These are phyloP conservation scores for Drosophila algonquin DNA, from an alignment of 2,888 invertebrate genomes.

Conservation along the genomic window DNA sequence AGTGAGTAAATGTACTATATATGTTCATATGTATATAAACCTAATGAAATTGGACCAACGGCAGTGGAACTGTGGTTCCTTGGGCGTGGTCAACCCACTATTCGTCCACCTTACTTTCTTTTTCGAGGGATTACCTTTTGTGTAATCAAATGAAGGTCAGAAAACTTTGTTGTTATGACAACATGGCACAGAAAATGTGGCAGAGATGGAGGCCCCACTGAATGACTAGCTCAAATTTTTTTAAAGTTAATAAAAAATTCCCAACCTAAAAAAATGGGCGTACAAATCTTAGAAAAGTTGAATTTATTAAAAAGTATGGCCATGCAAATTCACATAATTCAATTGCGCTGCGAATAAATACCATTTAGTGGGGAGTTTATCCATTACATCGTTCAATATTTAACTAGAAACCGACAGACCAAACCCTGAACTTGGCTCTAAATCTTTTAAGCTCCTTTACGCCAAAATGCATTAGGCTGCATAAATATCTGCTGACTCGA, in stretches of 20 bases:
- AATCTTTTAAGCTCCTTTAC: constrained; percentile 45
- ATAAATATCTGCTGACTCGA: constrained; percentile 58
- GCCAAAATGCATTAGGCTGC: constrained; percentile 56
- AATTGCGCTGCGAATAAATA: constrained; percentile 3
- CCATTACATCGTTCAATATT: constrained; percentile 52
- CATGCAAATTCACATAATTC: too few relatives aligned
- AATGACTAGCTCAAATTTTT: background rate
- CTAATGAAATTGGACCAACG: constrained; percentile 59
- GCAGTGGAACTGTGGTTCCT: constrained; percentile 59
- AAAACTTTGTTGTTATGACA: too few relatives aligned
- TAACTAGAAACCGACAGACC: constrained; percentile 16
- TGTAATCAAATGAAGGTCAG: background rate
- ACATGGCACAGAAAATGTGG: background rate
- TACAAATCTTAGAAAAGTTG: background rate
- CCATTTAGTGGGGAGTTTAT: constrained; percentile 16
- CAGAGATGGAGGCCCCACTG: background rate
- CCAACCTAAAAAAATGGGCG: background rate
- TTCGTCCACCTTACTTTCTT: background rate
- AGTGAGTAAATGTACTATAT: constrained; percentile 39
- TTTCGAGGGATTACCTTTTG: background rate
- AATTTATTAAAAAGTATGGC: background rate
- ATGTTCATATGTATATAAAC: constrained; percentile 36
- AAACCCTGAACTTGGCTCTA: constrained; percentile 64
- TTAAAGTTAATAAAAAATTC: background rate
- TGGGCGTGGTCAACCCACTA: constrained; percentile 18